Evolutionary conservation across 2,113 vertebrate species (phyloP).

Genomic region (Xyrauchen texanus): DNA sequence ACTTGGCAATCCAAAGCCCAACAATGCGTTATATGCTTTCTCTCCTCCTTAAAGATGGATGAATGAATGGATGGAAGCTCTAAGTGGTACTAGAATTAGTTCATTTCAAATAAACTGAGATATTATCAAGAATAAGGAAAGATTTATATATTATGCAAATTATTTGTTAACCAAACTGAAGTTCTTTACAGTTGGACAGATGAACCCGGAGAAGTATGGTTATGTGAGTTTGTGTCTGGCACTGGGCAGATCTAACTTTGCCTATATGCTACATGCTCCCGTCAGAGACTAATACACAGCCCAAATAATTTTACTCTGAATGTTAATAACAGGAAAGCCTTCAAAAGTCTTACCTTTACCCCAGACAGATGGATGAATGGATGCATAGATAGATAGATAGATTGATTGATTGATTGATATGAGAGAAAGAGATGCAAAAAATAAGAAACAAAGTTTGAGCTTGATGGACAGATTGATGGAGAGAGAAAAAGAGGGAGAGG

Average conservation of each 20-base stretch:
- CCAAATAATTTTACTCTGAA: neutral
- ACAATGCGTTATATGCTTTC: too few species aligned
- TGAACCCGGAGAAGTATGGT: constrained; percentile 38
- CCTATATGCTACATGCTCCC: constrained; percentile 54
- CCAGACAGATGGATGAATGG: too few species aligned
- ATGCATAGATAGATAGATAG: neutral
- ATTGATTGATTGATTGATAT: neutral
- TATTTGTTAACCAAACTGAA: neutral
- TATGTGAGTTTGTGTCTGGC: constrained; percentile 38
- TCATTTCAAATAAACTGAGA: constrained; percentile 4
- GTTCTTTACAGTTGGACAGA: constrained; percentile 8
- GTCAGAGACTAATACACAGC: constrained; percentile 28
- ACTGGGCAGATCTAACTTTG: constrained; percentile 36
- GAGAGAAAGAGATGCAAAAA: neutral
- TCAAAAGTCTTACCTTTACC: neutral
- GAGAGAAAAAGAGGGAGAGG: neutral
- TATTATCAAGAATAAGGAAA: neutral
- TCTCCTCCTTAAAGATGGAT: too few species aligned
- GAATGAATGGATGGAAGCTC: too few species aligned
- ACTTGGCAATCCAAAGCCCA: too few species aligned
- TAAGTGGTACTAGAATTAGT: too few species aligned
- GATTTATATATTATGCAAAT: neutral
- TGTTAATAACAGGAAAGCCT: neutral
- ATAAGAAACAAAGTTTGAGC: neutral
- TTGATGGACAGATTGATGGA: neutral